phyloP scores from a whole-genome alignment of 2,113 vertebrate species.

The Martes martes region DNA sequence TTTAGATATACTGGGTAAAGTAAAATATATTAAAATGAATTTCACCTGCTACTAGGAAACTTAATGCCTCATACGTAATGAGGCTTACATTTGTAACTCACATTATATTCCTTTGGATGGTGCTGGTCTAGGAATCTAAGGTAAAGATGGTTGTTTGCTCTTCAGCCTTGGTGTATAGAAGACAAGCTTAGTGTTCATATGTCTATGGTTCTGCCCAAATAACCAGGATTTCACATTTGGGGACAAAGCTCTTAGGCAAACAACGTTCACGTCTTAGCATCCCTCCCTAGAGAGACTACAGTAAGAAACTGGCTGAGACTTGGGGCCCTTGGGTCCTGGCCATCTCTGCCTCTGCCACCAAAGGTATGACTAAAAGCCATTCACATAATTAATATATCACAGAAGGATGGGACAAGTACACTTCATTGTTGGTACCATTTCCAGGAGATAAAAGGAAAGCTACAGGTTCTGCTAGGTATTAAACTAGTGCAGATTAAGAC shows the following conservation, averaged over 20 bases:
- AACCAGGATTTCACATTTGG: not conserved
- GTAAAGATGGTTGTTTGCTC: not conserved
- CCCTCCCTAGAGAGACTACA: not conserved
- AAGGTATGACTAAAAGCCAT: not conserved
- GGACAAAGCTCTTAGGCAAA: not conserved
- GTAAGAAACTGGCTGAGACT: not conserved
- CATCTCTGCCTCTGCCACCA: not conserved
- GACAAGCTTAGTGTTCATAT: not conserved
- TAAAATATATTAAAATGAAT: conserved; percentile 1
- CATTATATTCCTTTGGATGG: not conserved
- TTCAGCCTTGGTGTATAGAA: not conserved
- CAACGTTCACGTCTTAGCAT: not conserved
- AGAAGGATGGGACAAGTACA: not conserved
- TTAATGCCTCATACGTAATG: not conserved
- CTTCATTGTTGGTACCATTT: not conserved
- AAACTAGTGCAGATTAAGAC: not conserved
- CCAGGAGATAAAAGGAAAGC: not conserved
- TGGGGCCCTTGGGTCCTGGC: not conserved
- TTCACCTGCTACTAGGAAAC: not conserved
- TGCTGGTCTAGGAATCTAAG: not conserved
- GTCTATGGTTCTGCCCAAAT: not conserved
- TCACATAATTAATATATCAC: not conserved
- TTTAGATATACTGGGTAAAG: not conserved
- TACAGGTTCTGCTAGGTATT: not conserved
- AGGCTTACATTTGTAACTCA: not conserved